phyloP scores from a whole-genome alignment of 2,113 vertebrate genomes.

The Oncorhynchus clarkii region DNA sequence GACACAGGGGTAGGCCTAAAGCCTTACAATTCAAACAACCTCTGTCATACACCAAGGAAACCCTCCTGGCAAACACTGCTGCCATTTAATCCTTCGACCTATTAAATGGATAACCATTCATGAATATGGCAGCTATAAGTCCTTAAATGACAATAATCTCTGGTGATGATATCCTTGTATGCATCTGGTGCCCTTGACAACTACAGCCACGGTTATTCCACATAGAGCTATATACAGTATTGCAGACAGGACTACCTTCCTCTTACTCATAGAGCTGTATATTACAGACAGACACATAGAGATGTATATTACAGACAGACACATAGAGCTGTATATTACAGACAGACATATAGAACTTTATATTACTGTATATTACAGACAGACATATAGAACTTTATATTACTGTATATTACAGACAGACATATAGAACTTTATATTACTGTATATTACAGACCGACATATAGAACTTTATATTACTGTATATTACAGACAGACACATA shows the following conservation, averaged over 20 bases:
- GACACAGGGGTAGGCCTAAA: constrained; percentile 23
- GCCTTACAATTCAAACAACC: constrained; percentile 1
- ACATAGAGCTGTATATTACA: too few species aligned
- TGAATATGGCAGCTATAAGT: constrained; percentile 48
- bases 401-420: too few species aligned
- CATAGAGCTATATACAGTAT: constrained; percentile 10
- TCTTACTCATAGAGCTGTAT: constrained; percentile 19
- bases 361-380: too few species aligned
- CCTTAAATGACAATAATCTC: constrained; percentile 38
- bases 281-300: constrained; percentile 27
- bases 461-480: too few species aligned
- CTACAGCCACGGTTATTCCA: constrained; percentile 2
- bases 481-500: too few species aligned
- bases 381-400: too few species aligned
- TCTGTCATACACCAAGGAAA: constrained; percentile 25
- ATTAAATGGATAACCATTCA: constrained; percentile 37
- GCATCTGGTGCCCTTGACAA: constrained; percentile 50
- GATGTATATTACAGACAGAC: too few species aligned
- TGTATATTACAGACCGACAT: too few species aligned
- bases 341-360: too few species aligned
- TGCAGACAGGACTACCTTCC: constrained; percentile 31
- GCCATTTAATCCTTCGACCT: not conserved
- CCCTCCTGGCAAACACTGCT: constrained; percentile 24
- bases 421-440: too few species aligned
- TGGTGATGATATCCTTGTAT: constrained; percentile 31